Evolutionary conservation across 2,113 vertebrate species (phyloP).

Genomic region (Notiomystis cincta): DNA sequence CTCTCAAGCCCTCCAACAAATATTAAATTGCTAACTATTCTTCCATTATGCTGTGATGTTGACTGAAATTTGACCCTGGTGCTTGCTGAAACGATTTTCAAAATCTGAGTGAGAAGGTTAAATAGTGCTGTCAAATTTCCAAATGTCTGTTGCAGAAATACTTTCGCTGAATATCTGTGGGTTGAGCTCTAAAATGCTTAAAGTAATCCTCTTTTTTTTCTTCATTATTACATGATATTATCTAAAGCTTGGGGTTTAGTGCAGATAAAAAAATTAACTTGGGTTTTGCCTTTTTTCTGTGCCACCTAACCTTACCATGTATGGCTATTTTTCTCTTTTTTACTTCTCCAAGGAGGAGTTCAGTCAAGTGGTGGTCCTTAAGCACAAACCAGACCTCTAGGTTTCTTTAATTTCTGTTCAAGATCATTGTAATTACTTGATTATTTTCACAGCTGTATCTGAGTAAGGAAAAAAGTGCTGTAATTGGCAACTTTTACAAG

Average conservation of each 20-base stretch:
- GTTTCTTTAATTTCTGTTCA: constrained; percentile 20
- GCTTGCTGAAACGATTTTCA: constrained; percentile 25
- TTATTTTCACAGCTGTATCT: constrained; percentile 56
- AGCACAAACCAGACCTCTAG: neutral
- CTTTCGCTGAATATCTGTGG: neutral
- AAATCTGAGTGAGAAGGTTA: constrained; percentile 46
- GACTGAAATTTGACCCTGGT: constrained; percentile 36
- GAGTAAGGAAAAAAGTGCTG: constrained; percentile 28
- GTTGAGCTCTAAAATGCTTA: constrained; percentile 10
- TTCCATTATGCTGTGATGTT: neutral
- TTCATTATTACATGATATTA: constrained; percentile 22
- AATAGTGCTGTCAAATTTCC: constrained; percentile 46
- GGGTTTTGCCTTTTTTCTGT: neutral
- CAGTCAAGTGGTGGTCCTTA: neutral
- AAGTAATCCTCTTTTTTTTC: neutral
- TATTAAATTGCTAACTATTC: neutral
- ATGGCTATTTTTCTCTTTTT: neutral
- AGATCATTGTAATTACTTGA: constrained; percentile 24
- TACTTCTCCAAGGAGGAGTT: neutral
- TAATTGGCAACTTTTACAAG: constrained; percentile 15
- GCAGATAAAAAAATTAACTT: constrained; percentile 11
- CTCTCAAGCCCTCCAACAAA: neutral
- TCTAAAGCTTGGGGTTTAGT: neutral
- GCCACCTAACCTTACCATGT: neutral
- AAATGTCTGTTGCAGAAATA: constrained; percentile 25